Evolutionary conservation across 1,140 invertebrate species (phyloP).

Genomic region (Paraescarpia echinospica): DNA sequence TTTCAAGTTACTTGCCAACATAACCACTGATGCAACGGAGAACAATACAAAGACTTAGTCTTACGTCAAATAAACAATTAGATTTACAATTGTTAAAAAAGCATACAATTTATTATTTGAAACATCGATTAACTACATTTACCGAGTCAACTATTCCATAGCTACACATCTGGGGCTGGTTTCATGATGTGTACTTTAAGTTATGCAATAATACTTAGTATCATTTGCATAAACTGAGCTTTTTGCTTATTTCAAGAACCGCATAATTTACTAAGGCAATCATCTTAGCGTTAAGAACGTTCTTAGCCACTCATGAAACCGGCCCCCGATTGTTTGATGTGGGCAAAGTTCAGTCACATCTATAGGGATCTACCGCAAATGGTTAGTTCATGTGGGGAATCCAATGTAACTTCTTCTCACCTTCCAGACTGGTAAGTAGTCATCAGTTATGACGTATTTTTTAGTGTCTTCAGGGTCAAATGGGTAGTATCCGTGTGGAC

Average conservation of each 20-base stretch:
- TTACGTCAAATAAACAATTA: neutral
- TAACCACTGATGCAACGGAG: neutral
- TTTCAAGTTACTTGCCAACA: too few relatives aligned
- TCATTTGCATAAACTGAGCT: neutral
- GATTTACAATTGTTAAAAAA: neutral
- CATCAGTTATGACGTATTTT: conserved; percentile 6
- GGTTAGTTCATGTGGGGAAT: neutral
- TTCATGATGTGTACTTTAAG: neutral
- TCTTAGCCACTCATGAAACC: too few relatives aligned
- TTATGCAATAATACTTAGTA: neutral
- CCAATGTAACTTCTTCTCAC: neutral
- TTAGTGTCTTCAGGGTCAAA: conserved; percentile 2
- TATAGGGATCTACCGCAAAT: neutral
- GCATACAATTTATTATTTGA: neutral
- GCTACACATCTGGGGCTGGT: neutral
- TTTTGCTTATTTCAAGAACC: neutral
- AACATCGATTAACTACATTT: too few relatives aligned
- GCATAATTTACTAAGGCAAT: too few relatives aligned
- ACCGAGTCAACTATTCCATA: too few relatives aligned
- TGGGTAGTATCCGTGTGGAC: neutral
- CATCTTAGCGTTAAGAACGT: too few relatives aligned
- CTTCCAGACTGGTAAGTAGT: conserved; percentile 18
- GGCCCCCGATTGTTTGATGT: neutral
- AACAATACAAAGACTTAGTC: neutral
- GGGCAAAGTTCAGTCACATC: neutral